Conservation (phyloP, 2,797 vertebrate species). For the Gymnocypris eckloni region DNA sequence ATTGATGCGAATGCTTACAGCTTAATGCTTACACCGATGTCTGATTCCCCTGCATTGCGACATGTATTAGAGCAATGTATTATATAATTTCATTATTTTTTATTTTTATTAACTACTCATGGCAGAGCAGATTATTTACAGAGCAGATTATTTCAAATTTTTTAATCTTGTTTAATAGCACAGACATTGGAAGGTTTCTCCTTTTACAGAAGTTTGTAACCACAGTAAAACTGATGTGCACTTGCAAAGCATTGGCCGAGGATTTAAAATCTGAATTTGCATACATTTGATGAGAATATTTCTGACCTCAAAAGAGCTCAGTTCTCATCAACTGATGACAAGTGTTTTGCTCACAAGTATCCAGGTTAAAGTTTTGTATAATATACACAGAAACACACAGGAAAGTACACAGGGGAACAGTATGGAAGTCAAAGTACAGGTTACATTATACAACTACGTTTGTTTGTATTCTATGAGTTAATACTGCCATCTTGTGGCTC, state of each 20-base stretch:
- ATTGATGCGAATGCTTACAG: background rate
- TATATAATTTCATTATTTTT: background rate
- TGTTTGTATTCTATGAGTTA: background rate
- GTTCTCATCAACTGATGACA: background rate
- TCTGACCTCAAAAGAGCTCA: background rate
- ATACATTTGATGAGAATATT: too few species aligned
- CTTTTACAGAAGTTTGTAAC: background rate
- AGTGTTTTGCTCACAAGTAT: background rate
- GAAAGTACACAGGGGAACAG: background rate
- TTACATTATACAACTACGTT: background rate
- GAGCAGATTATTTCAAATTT: too few species aligned
- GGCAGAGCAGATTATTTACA: background rate
- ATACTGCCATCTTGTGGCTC: background rate
- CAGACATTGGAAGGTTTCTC: background rate
- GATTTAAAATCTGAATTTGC: too few species aligned
- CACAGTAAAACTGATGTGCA: background rate
- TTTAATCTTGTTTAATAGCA: background rate
- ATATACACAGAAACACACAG: background rate
- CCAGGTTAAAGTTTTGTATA: background rate
- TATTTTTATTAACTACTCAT: background rate
- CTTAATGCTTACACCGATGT: background rate
- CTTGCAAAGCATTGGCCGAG: background rate
- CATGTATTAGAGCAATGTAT: background rate
- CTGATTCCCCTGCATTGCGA: accelerated
- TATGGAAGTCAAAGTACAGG: background rate